Evolutionary conservation across 2,797 vertebrate genomes (phyloP).

Genomic region (Vespertilio murinus): DNA sequence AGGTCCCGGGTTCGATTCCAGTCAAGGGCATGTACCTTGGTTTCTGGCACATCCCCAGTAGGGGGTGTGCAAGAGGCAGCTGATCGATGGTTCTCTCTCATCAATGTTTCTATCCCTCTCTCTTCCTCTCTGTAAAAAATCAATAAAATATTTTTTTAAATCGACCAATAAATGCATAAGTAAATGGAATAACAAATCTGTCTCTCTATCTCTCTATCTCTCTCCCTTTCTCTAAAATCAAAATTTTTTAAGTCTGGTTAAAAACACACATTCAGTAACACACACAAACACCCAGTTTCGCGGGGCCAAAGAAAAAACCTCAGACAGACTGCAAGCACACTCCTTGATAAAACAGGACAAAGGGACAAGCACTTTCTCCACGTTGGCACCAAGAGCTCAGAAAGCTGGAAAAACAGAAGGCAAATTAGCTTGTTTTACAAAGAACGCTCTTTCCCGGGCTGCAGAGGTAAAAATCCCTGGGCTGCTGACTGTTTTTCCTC

Average conservation of each 20-base stretch:
- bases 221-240: too few species aligned
- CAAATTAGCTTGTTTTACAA: background rate
- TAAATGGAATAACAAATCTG: background rate
- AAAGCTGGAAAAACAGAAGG: background rate
- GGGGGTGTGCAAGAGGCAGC: too few species aligned
- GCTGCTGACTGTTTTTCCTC: background rate
- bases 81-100: too few species aligned
- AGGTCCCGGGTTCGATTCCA: too few species aligned
- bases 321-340: background rate
- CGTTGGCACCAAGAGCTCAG: background rate
- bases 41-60: too few species aligned
- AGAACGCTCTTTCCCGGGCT: background rate
- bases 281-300: background rate
- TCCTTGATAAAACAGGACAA: background rate
- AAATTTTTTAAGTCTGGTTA: background rate
- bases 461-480: background rate
- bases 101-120: too few species aligned
- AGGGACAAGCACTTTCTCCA: background rate
- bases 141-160: too few species aligned
- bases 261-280: background rate
- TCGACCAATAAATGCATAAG: too few species aligned
- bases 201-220: too few species aligned
- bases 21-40: too few species aligned
- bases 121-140: too few species aligned
- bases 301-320: background rate